Evolutionary conservation across 1,140 invertebrate genomes (phyloP), one percentile per base, ranked within the genome.

Genomic region (Charaxes varanes): DNA sequence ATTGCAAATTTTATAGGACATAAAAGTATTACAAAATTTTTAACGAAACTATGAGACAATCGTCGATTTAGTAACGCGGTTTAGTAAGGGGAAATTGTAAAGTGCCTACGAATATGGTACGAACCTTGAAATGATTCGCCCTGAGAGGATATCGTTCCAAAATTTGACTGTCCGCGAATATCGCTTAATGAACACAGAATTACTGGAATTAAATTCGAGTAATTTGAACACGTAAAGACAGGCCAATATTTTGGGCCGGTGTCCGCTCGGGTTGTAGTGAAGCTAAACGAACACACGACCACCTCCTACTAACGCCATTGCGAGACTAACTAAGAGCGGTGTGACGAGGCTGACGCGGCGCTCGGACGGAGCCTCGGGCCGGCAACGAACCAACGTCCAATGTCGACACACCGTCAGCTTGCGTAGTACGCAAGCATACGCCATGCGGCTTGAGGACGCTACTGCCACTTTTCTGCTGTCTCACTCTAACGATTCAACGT

Each of bases 161-260:
- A 85, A 83, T 70, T 79, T 82, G 79, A 74, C 79, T 81, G 77
- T 83, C 78, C 73, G 72, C 63, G 62, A 67, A 62, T 49, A 41
- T 67, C 58, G 65, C 59, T 65, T 55, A 60, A 40, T 62, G 33
- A 62, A 49, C 60, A 54, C 48, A 37, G 67, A 73, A 80, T 76
- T 70, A 82, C 79, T 56, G 65, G 72, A 85, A 80, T 48, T 59
- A 50, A 66, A 61, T 74, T 54, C 68, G 51, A 64, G 71, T 80
- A 81, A 81, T 73, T 79, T 69, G 62, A 73, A 68, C 67, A 77
- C 66, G 62, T 65, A 69, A 72, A 76, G 80, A 84, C 82, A 79
- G 77, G 80, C 80, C 80, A 83, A 85, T 81, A 84, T 84, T 84
- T 84, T 83, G 80, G 82, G 77, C 82, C 82, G 82, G 82, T 85